Evolutionary conservation across 2,888 invertebrate genomes (phyloP).

Genomic region (Erebia ligea): DNA sequence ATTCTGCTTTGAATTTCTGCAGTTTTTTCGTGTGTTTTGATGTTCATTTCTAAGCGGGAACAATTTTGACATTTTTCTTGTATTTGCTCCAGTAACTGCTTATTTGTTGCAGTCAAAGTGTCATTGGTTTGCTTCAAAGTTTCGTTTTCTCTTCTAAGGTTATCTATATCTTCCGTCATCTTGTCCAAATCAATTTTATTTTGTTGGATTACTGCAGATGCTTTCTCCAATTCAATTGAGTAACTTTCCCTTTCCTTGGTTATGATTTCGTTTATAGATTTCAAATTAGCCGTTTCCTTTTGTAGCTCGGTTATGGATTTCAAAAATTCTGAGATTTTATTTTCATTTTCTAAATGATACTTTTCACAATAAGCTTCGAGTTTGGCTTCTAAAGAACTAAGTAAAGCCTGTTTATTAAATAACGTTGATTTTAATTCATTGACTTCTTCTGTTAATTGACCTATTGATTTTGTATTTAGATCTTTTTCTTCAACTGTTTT

Average conservation of each 20-base stretch:
- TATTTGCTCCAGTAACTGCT: constrained; percentile 56
- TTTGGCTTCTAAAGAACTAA: constrained; percentile 48
- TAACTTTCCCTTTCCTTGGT: constrained; percentile 60
- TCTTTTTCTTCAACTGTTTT: constrained; percentile 56
- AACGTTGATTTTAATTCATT: constrained; percentile 51
- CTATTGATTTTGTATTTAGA: constrained; percentile 48
- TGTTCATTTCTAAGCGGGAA: constrained; percentile 63
- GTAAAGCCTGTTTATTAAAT: constrained; percentile 50
- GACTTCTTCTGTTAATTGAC: constrained; percentile 56
- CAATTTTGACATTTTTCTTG: constrained; percentile 64
- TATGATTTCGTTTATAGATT: constrained; percentile 58
- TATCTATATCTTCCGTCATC: constrained; percentile 64
- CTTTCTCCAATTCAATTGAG: constrained; percentile 61
- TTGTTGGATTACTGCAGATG: constrained; percentile 57
- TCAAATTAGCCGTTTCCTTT: constrained; percentile 55
- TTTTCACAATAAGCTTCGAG: constrained; percentile 37
- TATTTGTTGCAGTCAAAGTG: constrained; percentile 52
- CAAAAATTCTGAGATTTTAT: constrained; percentile 49
- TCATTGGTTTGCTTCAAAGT: constrained; percentile 46
- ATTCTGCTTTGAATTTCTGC: constrained; percentile 71
- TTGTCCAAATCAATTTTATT: constrained; percentile 63
- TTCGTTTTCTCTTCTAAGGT: constrained; percentile 60
- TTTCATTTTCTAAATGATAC: constrained; percentile 43
- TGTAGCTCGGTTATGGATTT: constrained; percentile 49
- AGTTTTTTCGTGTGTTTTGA: constrained; percentile 73